Evolutionary conservation across 2,113 vertebrate species (phyloP), one percentile per base, ranked within the genome.

Genomic region (Syrrhaptes paradoxus): DNA sequence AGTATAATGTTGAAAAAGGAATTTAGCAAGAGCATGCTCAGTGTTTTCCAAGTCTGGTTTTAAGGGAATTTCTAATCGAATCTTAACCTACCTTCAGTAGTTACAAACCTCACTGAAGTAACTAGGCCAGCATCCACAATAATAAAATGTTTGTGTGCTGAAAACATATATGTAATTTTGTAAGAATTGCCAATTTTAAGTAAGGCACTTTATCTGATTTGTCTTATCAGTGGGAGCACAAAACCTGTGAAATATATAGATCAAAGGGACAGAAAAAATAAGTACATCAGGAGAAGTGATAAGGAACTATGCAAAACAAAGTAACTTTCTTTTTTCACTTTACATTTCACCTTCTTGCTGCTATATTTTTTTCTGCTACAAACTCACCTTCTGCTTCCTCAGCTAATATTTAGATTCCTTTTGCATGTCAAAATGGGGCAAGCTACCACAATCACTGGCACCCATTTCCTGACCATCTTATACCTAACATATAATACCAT

Each of bases 371-470:
- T 94, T 72, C 94, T 95, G 89, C 95, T 94, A 72, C 48, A 63
- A 63, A 77, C 83, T 79, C 93, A 93, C 94, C 71, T 92, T 92
- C 88, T 94, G 94, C 95, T 97, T 93, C 74, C 80, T 93, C 70
- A 54, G 92, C 94, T 90, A 79, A 51, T 85, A 59, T 48, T 93
- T n/a, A 72, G 80, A 58, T 94, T 93, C 24, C 13, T 87, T 96
- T 89, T 97, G 90, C 88, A 92, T 93, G 95, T 51, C 89, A 78
- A 43, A 94, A 46, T 36, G 70, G 81, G 91, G 70, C 66, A 52
- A 89, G 77, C 86, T 85, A 31, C 83, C 78, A 63, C 87, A 77
- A 12, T 65, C 95, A 86, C 68, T 77, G 72, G 93, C 73, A 88
- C 68, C 48, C 90, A n/a, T 88, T 75, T 84, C 70, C 76, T 82